Evolutionary conservation across 1,140 invertebrate species (phyloP), one percentile per base, ranked within the genome.

Genomic region (Hydropsyche tenuis): DNA sequence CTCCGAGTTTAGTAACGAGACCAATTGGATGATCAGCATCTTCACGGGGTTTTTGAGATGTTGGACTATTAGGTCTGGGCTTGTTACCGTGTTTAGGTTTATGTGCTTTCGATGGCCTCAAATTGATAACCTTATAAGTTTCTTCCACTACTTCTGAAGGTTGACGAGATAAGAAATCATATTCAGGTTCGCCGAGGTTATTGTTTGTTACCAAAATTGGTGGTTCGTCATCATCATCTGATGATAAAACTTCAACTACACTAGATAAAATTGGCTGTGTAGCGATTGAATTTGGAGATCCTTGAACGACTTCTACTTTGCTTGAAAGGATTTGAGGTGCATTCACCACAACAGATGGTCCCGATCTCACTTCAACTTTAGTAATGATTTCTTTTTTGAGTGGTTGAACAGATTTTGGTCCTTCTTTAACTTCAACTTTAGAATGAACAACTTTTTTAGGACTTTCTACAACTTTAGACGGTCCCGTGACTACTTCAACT

Each of bases 81-180:
- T 84, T 85, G 68, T 79, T 79, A 72, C 76, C 80, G 72, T 81
- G 82, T 77, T 85, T 85, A 3, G 81, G 82, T 77, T 85, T 85
- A 53, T 79, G 85, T 66, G 76, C 79, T 79, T 85, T 86, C 18
- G 87, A 85, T 51, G 86, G 83, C 11, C 87, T 81, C 74, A 86
- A 82, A 78, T 89, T 88, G 68, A 87, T 85, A 72, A 85, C 83
- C 79, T 84, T 82, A 80, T 90, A 93, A 1, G 91, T 92, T 82
- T 93, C 91, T 79, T 93, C 91, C 9, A 91, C 88, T 65, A 92
- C 89, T 85, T 94, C 92, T 14, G 91, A 90, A 0, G 93, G 93
- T 79, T 94, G 92, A 37, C 92, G 88, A 0, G 92, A 94, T 14
- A 94, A 85, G 78, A 93, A 92, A 81, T 94, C 92, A 78, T 94